Percentiles rank a stretch among this genome's conserved stretches.
Evolutionary conservation across 2,113 vertebrate species (phyloP).

Genomic region (Etheostoma cragini): DNA sequence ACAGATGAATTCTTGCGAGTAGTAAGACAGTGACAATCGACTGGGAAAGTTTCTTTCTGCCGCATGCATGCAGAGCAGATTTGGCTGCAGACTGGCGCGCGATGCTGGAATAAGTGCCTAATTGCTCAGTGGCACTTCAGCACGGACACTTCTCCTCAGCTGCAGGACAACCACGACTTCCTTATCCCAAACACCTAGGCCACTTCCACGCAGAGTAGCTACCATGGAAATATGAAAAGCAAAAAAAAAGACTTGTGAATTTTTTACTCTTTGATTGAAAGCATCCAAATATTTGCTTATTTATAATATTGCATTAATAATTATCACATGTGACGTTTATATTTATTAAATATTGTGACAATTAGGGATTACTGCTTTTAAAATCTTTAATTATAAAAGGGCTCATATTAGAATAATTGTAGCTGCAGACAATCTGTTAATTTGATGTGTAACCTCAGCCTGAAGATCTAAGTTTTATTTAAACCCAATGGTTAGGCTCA

Average conservation of each 20-base stretch:
- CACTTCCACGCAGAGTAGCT: neutral
- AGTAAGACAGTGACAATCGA: neutral
- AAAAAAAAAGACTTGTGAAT: neutral
- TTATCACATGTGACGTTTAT: neutral
- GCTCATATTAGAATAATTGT: conserved; percentile 10
- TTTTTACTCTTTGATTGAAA: neutral
- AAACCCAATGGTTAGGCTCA: conserved; percentile 49
- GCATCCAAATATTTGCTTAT: neutral
- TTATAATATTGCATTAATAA: neutral
- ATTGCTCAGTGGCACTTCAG: conserved; percentile 6
- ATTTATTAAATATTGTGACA: neutral
- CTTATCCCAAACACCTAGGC: neutral
- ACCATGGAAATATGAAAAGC: neutral
- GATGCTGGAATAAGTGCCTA: neutral
- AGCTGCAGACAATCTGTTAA: neutral
- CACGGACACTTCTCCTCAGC: neutral
- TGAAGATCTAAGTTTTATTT: conserved; percentile 56
- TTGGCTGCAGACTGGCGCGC: neutral
- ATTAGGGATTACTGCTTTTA: neutral
- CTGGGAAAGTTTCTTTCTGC: conserved; percentile 6
- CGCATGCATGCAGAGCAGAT: neutral
- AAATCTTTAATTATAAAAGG: neutral
- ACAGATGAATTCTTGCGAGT: neutral
- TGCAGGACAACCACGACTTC: neutral
- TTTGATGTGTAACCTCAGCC: conserved; percentile 33